These are phyloP conservation scores for Syritta pipiens DNA, from an alignment of 2,888 invertebrate species.

Conservation along the genomic window DNA sequence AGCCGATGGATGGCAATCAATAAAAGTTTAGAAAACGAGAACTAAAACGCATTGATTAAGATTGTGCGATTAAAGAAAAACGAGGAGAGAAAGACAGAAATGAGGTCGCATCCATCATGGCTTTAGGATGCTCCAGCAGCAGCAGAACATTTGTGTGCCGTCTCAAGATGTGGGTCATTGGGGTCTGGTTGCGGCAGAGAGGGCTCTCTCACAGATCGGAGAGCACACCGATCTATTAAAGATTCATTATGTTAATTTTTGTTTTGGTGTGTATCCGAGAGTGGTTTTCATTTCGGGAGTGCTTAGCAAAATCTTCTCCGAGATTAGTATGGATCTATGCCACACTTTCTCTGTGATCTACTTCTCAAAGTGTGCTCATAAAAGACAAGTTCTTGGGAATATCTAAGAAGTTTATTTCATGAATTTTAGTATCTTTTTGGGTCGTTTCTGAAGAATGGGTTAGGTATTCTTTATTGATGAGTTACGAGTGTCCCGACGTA, in stretches of 20 bases:
- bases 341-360: constrained; percentile 18
- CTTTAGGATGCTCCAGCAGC: too few relatives aligned
- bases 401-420: neutral
- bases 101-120: too few relatives aligned
- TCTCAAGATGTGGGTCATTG: constrained; percentile 21
- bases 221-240: neutral
- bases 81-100: neutral
- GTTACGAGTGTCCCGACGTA: too few relatives aligned
- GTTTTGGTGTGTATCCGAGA: neutral
- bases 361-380: neutral
- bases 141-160: neutral
- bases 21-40: constrained; percentile 40
- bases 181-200: constrained; percentile 7
- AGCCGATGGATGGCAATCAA: too few relatives aligned
- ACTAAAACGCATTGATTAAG: constrained; percentile 43
- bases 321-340: constrained; percentile 3
- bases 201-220: neutral
- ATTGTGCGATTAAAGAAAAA: too few relatives aligned
- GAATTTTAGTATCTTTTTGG: neutral
- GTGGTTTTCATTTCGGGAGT: neutral
- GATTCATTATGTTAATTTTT: constrained; percentile 23
- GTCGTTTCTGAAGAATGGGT: too few relatives aligned
- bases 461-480: too few relatives aligned
- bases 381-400: constrained; percentile 3
- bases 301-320: constrained; percentile 5